phyloP scores from a whole-genome alignment of 2,888 invertebrate species.

The Acanthoscelides obtectus region DNA sequence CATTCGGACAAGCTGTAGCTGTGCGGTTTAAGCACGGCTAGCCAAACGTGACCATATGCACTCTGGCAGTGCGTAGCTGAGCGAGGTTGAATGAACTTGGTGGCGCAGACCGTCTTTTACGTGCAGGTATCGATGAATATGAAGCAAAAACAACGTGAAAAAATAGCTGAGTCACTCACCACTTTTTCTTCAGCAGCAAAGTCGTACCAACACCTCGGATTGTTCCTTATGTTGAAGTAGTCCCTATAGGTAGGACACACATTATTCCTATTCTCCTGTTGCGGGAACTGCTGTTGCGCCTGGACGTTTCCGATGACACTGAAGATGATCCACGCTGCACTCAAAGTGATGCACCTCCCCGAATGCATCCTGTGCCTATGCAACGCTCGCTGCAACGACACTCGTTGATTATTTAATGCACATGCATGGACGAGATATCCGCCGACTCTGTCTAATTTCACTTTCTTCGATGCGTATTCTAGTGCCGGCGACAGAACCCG shows the following conservation, averaged over 20 bases:
- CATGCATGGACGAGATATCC: not conserved
- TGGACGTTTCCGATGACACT: not conserved
- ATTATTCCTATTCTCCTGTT: conserved; percentile 28
- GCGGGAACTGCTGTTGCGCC: not conserved
- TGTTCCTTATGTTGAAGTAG: conserved; percentile 38
- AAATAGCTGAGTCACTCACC: too few relatives aligned
- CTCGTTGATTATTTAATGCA: not conserved
- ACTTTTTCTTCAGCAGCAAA: conserved; percentile 39
- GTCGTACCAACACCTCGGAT: conserved; percentile 42
- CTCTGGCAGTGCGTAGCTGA: too few relatives aligned
- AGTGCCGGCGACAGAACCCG: not conserved
- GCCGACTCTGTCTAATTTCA: not conserved
- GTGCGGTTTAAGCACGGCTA: too few relatives aligned
- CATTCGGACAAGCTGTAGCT: too few relatives aligned
- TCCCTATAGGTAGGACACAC: conserved; percentile 40
- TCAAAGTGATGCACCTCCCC: not conserved
- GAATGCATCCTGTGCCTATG: not conserved
- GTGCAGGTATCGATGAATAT: too few relatives aligned
- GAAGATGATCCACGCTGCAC: not conserved
- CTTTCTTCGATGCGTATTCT: not conserved
- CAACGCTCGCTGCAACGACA: not conserved
- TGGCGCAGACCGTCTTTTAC: too few relatives aligned
- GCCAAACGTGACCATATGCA: too few relatives aligned
- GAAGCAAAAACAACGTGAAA: too few relatives aligned
- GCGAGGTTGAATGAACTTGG: too few relatives aligned